Evolutionary conservation across 2,888 invertebrate genomes (phyloP).

Genomic region (Steinernema carpocapsae): DNA sequence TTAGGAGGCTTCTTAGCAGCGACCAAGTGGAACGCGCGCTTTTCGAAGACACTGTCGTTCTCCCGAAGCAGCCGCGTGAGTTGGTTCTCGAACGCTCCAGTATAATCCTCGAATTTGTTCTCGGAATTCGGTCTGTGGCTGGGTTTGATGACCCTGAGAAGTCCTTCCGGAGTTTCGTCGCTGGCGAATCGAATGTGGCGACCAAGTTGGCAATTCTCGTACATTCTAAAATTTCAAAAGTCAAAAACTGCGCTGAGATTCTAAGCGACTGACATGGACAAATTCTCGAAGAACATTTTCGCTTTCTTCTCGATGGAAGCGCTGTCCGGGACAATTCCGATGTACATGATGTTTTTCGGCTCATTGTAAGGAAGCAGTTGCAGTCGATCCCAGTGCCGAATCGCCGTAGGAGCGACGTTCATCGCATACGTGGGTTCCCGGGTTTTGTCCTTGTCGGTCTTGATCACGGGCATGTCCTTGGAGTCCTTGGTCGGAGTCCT

Average conservation of each 20-base stretch:
- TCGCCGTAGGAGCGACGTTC: constrained; percentile 69
- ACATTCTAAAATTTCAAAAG: constrained; percentile 73
- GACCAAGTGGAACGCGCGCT: background rate
- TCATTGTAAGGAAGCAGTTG: constrained; percentile 95
- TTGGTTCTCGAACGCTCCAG: constrained; percentile 1
- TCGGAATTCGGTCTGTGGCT: background rate
- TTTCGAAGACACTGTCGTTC: background rate
- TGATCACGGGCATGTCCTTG: background rate
- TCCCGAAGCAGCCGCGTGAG: background rate
- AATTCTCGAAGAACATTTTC: constrained; percentile 70
- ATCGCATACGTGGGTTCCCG: constrained; percentile 54
- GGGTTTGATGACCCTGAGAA: constrained; percentile 1
- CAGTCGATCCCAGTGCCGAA: constrained; percentile 79
- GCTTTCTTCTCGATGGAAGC: constrained; percentile 82
- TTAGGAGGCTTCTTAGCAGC: constrained; percentile 20
- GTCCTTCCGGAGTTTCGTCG: constrained; percentile 28
- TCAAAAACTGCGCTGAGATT: background rate
- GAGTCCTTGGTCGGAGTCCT: background rate
- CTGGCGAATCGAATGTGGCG: constrained; percentile 82
- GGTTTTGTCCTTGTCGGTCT: background rate
- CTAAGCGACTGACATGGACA: constrained; percentile 46
- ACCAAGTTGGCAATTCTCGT: constrained; percentile 88
- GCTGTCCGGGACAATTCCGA: constrained; percentile 90
- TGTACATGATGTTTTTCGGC: constrained; percentile 89
- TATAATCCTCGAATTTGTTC: background rate